Evolutionary conservation across 1,140 invertebrate genomes (phyloP), one percentile per base, ranked within the genome.

Genomic region (Platyura marginata): DNA sequence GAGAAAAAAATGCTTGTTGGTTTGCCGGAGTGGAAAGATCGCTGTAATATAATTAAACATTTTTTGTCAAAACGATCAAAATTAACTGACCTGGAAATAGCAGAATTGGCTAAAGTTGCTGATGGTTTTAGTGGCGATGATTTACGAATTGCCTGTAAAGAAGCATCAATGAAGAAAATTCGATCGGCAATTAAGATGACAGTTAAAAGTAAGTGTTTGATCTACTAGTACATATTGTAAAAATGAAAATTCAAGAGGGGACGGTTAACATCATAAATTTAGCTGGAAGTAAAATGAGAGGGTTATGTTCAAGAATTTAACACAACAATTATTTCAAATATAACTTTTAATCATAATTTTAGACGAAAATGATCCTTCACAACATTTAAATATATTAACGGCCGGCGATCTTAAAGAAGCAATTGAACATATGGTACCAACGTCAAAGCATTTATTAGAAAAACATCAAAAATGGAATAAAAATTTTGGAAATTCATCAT

Each of bases 1-100:
- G 91, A 95, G 53, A 94, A 93, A 59, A 69, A 83, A 43, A 80
- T 95, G 44, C 64, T 85, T 20, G 77, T 94, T 3, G 74, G 78
- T 25, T 56, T 91, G 41, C 90, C 90, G 1, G 70, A 76, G 42
- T 52, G 51, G 15, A 59, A 70, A 21, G 75, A 77, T 9, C 65
- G 88, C 6, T 52, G 64, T 19, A 60, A 70, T 42, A 74, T 93
- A 49, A 79, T 92, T 43, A 53, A 65, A 42, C 66, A 71, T 32
- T 67, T 68, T 57, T 59, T 47, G 16, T 60, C 47, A 13, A 53
- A 55, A 53, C 6, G 13, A 29, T 6, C 25, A 6, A 29, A 29
- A 29, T 13, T 29, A 13, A 8, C 25, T 13, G 25, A 29, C 25
- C n/a, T 18, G 9, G 16, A 34, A 13, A 34, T 34, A 15, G 16